Base-by-base conservation (phyloP, 1,140 invertebrate genomes). In the Dolichoris vasculosae region DNA sequence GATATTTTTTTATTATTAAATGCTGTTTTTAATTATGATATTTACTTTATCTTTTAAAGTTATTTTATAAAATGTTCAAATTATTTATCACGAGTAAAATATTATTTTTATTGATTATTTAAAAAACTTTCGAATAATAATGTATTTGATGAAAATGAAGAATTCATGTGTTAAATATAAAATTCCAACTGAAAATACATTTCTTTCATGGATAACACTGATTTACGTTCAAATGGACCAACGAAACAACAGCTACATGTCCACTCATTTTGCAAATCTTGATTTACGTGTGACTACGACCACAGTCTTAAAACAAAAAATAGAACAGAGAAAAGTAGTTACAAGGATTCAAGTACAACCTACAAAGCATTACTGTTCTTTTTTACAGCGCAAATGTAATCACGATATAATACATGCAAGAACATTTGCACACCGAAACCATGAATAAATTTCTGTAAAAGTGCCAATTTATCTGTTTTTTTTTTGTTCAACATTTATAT, bases 241-340 rank as follows among this genome's bases (percentile, higher is more conserved):
- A 51, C 55, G 80, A 17, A 40, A 82, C 81, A 82, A 75, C 55
- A 79, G 76, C 46, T 26, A 32, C 40, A 40, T 75, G 78, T 85
- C 69, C 84, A 85, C 67, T 75, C 77, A 85, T 85, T 85, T 85
- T 75, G 78, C 78, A 85, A 85, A 85, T 85, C 69, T 78, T 85
- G 84, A 85, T 85, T 85, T 85, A 85, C 83, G 83, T 48, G 32
- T 59, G 32, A 73, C 77, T 79, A 35, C 76, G 69, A 35, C 75
- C 8, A 15, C 71, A 35, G 82, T 75, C 38, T 82, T 82, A 32
- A 40, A 51, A 71, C 15, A 35, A 46, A 71, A 69, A 69, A 26
- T 48, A 48, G 55, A n/a, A n/a, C n/a, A n/a, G 38, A 64, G 32
- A 79, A 30, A 20, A 20, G 59, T 40, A 71, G 30, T 82, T 51